Evolutionary conservation across 2,888 invertebrate species (phyloP), one percentile per base, ranked within the genome.

Genomic region (Trichacis sp.): DNA sequence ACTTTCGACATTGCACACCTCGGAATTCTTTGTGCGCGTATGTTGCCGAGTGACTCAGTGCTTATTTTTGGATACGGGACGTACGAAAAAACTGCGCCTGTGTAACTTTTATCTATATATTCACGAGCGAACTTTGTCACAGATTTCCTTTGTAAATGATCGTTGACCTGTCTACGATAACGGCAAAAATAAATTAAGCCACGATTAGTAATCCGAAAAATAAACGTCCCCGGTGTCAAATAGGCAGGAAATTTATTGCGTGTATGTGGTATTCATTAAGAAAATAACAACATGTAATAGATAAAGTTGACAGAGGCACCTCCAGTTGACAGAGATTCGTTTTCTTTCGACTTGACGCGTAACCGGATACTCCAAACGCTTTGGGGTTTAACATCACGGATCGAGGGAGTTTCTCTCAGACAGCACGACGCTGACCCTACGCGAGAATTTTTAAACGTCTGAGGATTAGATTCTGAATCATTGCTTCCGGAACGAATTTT

Each of bases 301-400:
- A 33, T 33, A 11, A 33, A n/a, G 11, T 33, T 5, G 4, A 24
- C 24, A n/a, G n/a, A n/a, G n/a, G n/a, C n/a, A n/a, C n/a, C n/a
- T n/a, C n/a, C n/a, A 24, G 24, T 24, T 8, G 24, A 24, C 33
- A 11, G 9, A 33, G 33, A 33, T 79, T 80, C 76, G 77, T 80
- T 78, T 73, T 75, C 75, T 73, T 78, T 78, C 72, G 78, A 77
- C 75, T 77, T 77, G 78, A 78, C 76, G 67, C 72, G 52, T 33
- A 57, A 58, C 58, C 57, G 51, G 53, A 57, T 48, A 59, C 17
- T 3, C 11, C 8, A 47, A 38, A n/a, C 52, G 53, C 30, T 57
- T 75, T 72, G 69, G 59, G 61, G 60, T 73, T 64, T 72, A 72
- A 71, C 71, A 75, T 76, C 74, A 76, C 51, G 60, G 42, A 24